Percentiles rank a stretch among this genome's conserved stretches.
These are phyloP conservation scores for Ariopsis seemanni DNA, from an alignment of 2,113 vertebrate species.

Conservation along the genomic window DNA sequence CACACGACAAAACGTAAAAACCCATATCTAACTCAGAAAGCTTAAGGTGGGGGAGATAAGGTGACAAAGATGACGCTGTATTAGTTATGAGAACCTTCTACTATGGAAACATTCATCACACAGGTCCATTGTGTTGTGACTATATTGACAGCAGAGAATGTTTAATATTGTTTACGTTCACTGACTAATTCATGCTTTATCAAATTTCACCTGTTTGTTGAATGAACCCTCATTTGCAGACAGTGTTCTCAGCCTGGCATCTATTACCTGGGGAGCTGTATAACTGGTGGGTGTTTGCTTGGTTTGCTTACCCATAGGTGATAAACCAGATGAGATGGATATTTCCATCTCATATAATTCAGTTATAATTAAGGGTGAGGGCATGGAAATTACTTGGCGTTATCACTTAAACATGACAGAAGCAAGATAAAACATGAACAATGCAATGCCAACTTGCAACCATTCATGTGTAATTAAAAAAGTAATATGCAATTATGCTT, in stretches of 20 bases:
- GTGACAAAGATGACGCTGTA: background rate
- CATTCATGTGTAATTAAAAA: background rate
- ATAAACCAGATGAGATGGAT: conserved; percentile 5
- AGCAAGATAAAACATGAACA: conserved; percentile 4
- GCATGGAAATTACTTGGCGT: background rate
- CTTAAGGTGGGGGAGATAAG: no score
- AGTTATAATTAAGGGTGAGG: background rate
- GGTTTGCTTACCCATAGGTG: background rate
- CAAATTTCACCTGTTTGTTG: background rate
- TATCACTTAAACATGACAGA: background rate
- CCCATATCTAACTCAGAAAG: background rate
- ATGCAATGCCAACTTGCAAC: background rate
- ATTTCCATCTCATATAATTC: no score
- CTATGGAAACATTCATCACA: background rate
- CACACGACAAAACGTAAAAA: no score
- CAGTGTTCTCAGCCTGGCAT: no score
- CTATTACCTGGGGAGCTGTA: background rate
- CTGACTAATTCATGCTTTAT: background rate
- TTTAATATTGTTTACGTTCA: background rate
- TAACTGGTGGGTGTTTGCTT: background rate
- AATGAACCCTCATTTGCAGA: background rate
- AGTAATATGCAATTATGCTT: background rate
- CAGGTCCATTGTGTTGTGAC: background rate
- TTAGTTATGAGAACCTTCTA: background rate
- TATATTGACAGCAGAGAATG: background rate